Base-by-base conservation (phyloP, 2,888 invertebrate genomes). In the Parasteatoda lunata region DNA sequence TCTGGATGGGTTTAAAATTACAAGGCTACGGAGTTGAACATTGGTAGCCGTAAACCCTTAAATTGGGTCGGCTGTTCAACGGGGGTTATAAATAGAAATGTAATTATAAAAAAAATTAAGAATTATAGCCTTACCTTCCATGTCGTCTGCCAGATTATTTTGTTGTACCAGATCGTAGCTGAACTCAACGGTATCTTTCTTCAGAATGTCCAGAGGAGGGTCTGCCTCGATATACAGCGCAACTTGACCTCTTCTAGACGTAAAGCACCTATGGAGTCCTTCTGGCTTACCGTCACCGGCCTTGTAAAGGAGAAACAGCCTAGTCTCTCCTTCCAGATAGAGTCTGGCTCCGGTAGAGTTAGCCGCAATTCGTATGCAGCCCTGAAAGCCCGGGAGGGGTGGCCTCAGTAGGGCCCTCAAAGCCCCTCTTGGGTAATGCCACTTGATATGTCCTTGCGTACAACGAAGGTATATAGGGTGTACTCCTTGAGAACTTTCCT, bases 401-500 rank as follows among this genome's bases (percentile, higher is more conserved):
- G 94, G 92, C 75, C 94, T 92, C 89, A 96, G 93, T 66, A 95
- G 93, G 76, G 95, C 93, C 47, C 95, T 92, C 45, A 96, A 92
- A 0, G 95, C 96, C 0, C 95, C 96, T 7, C 94, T 93, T 0
- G 96, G 96, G 91, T 96, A 96, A 90, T 94, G 92, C 96, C 96
- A 96, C 47, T 94, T 93, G 15, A 96, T 94, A 54, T 93, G 92
- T 48, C 96, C 96, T 88, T 95, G 94, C n/a, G 95, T 93, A 91
- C 96, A 96, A 48, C 95, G 93, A 76, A 96, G 93, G 92, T 96
- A 95, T 59, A 96, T 95, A 0, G 96, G 95, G 52, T 95, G 95
- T 78, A 96, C 95, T 5, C 95, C 95, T 81, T 95, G 93, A 84
- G 91, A 91, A 52, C 59, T 77, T 15, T 65, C 69, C 5, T 77